Conservation (phyloP, 2,113 vertebrate species). For the Hiodon alosoides region DNA sequence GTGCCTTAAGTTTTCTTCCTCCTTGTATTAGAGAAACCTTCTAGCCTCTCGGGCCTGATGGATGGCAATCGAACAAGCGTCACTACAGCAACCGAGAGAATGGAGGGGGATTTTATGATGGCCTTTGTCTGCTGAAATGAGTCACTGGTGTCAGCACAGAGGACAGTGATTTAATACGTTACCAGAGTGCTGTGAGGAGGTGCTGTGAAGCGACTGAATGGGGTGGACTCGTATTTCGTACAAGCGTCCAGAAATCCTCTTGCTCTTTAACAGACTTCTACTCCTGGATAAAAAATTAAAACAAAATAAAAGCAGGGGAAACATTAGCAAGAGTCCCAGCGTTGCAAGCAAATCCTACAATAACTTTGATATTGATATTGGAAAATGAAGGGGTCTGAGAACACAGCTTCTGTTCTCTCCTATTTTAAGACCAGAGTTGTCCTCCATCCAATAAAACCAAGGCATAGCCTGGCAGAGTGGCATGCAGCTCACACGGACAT, state of each 20-base stretch:
- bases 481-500: not conserved
- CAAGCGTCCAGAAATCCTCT: slow-evolving; percentile 82
- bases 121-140: not conserved
- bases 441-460: not conserved
- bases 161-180: slow-evolving; percentile 20
- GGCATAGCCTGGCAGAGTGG: not conserved
- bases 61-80: slow-evolving; percentile 6
- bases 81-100: slow-evolving; percentile 15
- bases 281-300: slow-evolving; percentile 61
- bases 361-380: not conserved
- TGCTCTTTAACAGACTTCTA: slow-evolving; percentile 82
- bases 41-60: not conserved
- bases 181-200: slow-evolving; percentile 65
- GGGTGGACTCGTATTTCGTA: slow-evolving; percentile 75
- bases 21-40: not conserved
- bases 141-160: not conserved
- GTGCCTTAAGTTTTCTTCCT: not conserved
- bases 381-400: not conserved
- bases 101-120: not conserved
- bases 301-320: not conserved
- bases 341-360: not conserved
- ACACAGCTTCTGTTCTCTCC: not conserved
- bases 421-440: not conserved
- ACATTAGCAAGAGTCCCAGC: not conserved
- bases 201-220: slow-evolving; percentile 55